phyloP scores from a whole-genome alignment of 2,113 vertebrate species.

The Melanerpes formicivorus region DNA sequence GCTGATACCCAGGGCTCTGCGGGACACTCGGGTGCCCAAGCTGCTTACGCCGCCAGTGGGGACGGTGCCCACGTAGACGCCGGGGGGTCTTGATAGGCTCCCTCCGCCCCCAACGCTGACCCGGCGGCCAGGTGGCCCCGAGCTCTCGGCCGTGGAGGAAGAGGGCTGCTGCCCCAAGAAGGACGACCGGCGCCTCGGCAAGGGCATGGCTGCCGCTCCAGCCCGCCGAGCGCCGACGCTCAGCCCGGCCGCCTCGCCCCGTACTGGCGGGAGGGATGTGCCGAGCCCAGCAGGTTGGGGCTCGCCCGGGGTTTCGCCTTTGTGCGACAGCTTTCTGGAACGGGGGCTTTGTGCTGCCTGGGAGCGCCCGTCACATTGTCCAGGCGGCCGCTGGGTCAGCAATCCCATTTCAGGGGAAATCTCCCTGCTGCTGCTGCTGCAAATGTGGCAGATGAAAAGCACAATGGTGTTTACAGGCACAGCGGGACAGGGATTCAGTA shows the following conservation, averaged over 20 bases:
- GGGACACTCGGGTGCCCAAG: conserved; percentile 86
- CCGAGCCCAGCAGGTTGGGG: conserved; percentile 68
- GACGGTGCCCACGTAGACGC: conserved; percentile 81
- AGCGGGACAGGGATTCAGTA: conserved; percentile 12
- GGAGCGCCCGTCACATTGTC: conserved; percentile 60
- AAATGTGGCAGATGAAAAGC: conserved; percentile 62
- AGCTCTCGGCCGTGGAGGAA: conserved; percentile 53
- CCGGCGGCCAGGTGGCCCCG: conserved; percentile 69
- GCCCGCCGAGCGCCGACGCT: conserved; percentile 21
- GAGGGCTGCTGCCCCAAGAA: conserved; percentile 81
- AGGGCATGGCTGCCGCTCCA: conserved; percentile 78
- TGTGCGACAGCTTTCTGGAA: conserved; percentile 35
- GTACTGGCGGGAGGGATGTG: conserved; percentile 49
- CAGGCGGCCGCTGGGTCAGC: conserved; percentile 73
- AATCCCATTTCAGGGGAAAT: conserved; percentile 77
- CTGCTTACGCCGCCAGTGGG: conserved; percentile 73
- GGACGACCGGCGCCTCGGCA: conserved; percentile 86
- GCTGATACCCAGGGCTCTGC: conserved; percentile 92
- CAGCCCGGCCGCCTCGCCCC: conserved; percentile 21
- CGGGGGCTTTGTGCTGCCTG: conserved; percentile 71
- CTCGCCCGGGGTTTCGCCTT: conserved; percentile 67
- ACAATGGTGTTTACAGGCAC: conserved; percentile 62
- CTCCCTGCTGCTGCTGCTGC: conserved; percentile 73
- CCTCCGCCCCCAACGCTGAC: conserved; percentile 42
- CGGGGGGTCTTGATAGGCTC: conserved; percentile 64